Base-by-base conservation (phyloP, 2,888 invertebrate genomes). In the Ormyrus pomaceus region DNA sequence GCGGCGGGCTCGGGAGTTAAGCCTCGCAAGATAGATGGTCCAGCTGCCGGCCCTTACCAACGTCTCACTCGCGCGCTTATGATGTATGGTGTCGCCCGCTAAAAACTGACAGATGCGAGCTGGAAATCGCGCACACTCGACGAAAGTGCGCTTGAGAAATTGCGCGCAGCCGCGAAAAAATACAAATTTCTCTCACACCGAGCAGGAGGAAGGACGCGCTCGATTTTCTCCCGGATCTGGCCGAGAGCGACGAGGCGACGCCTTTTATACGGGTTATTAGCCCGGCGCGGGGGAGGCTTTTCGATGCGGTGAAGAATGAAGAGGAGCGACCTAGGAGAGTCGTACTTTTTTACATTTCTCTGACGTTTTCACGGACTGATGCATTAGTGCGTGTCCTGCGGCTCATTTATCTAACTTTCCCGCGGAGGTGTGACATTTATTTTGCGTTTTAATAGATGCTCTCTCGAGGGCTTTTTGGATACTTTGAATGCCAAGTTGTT, bases 1-100 rank as follows among this genome's bases (percentile, higher is more conserved):
- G 45, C 11, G 53, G 1, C 5, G 64, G 51, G 50, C 65, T 69
- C 72, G 64, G 19, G 74, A 75, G 80, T 71, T 82, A 81, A 82
- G 82, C 81, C 77, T 77, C 56, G 64, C 77, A 83, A 83, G 82
- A 83, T 83, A 76, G 81, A 83, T 83, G 82, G 81, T 79, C 75
- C 75, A 74, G 82, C 79, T 73, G 77, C 70, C 65, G 72, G 77
- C 76, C 80, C 80, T 80, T 68, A 65, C 69, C 72, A 51, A 73
- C 58, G 53, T 72, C 55, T 77, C 77, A 61, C 73, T 73, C 73
- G 56, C 58, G 10, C 72, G 56, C 71, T 71, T 83, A 83, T 83
- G 81, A 83, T 81, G 76, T 83, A 83, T 76, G 81, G 70, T 74
- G 74, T 79, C 79, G 61, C 70, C 62, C 68, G 55, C 79, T 74